phyloP scores from a whole-genome alignment of 2,888 invertebrate species.

The Ceraclea dissimilis region DNA sequence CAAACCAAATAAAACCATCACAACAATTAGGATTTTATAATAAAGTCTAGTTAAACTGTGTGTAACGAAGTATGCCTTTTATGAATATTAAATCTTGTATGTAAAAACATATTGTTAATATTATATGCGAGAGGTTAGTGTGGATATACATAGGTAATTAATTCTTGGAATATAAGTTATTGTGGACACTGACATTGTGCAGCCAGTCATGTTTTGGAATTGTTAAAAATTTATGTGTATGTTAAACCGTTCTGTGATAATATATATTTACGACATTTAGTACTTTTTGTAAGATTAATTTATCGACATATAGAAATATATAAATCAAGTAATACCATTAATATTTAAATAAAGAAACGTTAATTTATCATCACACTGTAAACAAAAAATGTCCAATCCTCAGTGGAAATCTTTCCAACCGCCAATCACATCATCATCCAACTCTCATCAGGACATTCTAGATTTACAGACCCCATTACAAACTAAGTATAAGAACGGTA shows the following conservation, averaged over 20 bases:
- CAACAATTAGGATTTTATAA: neutral
- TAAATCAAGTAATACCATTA: neutral
- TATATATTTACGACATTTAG: conserved; percentile 34
- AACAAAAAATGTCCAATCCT: conserved; percentile 66
- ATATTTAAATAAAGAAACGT: neutral
- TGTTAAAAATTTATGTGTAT: conserved; percentile 17
- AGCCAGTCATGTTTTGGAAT: neutral
- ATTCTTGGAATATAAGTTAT: too few relatives aligned
- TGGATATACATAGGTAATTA: too few relatives aligned
- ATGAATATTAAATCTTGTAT: neutral
- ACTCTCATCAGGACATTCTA: conserved; percentile 75
- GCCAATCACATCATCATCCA: conserved; percentile 65
- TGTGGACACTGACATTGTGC: too few relatives aligned
- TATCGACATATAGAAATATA: neutral
- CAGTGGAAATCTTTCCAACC: conserved; percentile 87
- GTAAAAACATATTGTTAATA: neutral
- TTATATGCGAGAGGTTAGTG: neutral
- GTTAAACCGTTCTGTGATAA: conserved; percentile 55
- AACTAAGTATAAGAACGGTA: conserved; percentile 51
- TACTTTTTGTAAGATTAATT: conserved; percentile 36
- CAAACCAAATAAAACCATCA: neutral
- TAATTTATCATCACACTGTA: neutral
- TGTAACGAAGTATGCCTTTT: conserved; percentile 1
- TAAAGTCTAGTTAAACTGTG: neutral
- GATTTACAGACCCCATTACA: conserved; percentile 55